Conservation (phyloP, 2,888 invertebrate genomes). For the Melanargia galathea region DNA sequence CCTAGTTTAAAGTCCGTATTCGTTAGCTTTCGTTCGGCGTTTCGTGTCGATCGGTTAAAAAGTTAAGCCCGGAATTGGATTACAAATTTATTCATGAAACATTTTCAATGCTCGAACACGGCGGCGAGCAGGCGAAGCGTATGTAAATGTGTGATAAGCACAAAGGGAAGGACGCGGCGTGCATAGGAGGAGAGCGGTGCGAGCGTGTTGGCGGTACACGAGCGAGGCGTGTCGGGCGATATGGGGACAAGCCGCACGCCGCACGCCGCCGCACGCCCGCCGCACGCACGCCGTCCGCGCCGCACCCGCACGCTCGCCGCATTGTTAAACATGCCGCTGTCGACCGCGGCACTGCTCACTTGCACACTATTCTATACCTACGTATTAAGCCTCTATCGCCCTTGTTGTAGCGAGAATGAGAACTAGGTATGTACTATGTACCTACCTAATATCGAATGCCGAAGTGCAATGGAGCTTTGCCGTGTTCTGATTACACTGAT, state of each 20-base stretch:
- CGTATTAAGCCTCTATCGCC: conserved; percentile 25
- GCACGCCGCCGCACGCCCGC: conserved; percentile 39
- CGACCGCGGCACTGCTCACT: conserved; percentile 48
- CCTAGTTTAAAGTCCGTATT: conserved; percentile 55
- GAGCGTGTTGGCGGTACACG: conserved; percentile 34
- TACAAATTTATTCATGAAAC: conserved; percentile 81
- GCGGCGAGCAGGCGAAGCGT: conserved; percentile 69
- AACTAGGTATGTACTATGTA: no score
- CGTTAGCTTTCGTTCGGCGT: conserved; percentile 50
- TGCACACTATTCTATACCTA: conserved; percentile 27
- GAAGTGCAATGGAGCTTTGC: conserved; percentile 31
- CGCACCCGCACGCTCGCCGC: conserved; percentile 54
- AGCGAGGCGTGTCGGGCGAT: conserved; percentile 39
- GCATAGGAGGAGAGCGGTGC: conserved; percentile 51
- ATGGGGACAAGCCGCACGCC: conserved; percentile 40
- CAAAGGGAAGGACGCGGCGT: conserved; percentile 62
- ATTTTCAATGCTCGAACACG: conserved; percentile 77
- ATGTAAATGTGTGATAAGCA: conserved; percentile 79
- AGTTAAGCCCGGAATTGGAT: conserved; percentile 76
- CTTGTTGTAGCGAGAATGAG: conserved; percentile 26
- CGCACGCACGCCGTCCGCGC: conserved; percentile 55
- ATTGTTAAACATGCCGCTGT: conserved; percentile 62
- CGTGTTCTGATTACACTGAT: neutral
- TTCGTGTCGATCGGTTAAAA: conserved; percentile 61
- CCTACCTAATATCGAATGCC: conserved; percentile 35